These are phyloP conservation scores for Hippoglossus hippoglossus DNA, from an alignment of 2,797 vertebrate genomes.

Conservation along the genomic window DNA sequence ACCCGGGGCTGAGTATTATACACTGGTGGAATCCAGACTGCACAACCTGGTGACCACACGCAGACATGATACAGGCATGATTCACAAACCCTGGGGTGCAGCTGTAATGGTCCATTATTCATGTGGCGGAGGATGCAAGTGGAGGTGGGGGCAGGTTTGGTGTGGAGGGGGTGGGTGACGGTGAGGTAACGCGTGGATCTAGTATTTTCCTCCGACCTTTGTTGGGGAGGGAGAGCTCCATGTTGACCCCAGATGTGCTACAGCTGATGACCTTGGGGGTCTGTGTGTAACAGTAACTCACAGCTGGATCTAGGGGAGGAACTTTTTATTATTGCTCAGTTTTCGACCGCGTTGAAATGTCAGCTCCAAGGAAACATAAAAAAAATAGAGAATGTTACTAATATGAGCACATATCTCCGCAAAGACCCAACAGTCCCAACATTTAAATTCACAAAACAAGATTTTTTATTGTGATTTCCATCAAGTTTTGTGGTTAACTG, in stretches of 20 bases:
- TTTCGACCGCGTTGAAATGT: background rate
- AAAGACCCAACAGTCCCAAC: no score
- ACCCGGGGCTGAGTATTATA: constrained; percentile 41
- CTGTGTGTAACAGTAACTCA: constrained; percentile 27
- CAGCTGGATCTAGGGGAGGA: background rate
- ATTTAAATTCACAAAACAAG: no score
- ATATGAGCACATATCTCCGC: no score
- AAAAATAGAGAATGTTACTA: no score
- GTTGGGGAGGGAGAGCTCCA: constrained; percentile 37
- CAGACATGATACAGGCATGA: constrained; percentile 70
- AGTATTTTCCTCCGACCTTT: constrained; percentile 45
- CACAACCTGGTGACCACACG: constrained; percentile 68
- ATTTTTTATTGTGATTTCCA: no score
- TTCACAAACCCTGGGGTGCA: constrained; percentile 65
- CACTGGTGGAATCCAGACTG: constrained; percentile 45
- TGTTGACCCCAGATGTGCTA: constrained; percentile 73
- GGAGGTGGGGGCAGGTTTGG: constrained; percentile 30
- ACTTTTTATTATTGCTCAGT: constrained; percentile 1
- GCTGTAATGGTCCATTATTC: constrained; percentile 70
- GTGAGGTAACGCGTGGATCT: constrained; percentile 25
- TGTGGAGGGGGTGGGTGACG: constrained; percentile 1
- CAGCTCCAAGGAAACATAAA: no score
- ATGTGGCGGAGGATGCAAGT: constrained; percentile 51
- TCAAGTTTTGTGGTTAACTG: no score
- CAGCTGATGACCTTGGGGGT: constrained; percentile 36